Percentiles rank a stretch among this genome's conserved stretches.
Evolutionary conservation across 1,140 invertebrate species (phyloP).

Genomic region (Phenacoccus solenopsis): DNA sequence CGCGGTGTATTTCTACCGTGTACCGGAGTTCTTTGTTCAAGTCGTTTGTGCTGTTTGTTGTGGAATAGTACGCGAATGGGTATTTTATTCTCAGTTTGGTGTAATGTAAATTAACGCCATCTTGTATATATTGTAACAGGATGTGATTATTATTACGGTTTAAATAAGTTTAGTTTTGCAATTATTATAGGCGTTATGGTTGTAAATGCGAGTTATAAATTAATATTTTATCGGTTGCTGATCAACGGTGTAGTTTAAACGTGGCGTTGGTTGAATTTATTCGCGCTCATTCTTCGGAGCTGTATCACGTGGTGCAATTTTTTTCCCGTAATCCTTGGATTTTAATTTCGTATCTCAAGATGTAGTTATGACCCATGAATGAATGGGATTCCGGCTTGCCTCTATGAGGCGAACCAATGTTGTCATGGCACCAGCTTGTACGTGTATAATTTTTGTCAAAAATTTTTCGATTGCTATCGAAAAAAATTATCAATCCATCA

Average conservation of each 20-base stretch:
- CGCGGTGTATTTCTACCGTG: not conserved
- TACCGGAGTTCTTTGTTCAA: constrained; percentile 1
- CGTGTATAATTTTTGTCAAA: constrained; percentile 10
- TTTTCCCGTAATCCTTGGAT: not conserved
- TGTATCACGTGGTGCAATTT: not conserved
- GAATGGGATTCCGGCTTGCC: constrained; percentile 16
- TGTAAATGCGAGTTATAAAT: not conserved
- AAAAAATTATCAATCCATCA: not conserved
- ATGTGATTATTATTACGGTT: constrained; percentile 3
- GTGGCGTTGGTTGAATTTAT: not conserved
- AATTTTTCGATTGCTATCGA: constrained; percentile 7
- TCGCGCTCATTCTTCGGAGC: not conserved
- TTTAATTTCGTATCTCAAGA: not conserved
- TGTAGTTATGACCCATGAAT: constrained; percentile 9
- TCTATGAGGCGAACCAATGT: constrained; percentile 13
- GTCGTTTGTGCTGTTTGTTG: constrained; percentile 1
- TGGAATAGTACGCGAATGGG: not conserved
- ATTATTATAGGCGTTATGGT: not conserved
- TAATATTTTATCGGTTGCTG: not conserved
- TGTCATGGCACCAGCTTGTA: constrained; percentile 15
- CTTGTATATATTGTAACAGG: constrained; percentile 2
- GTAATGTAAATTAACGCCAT: not conserved
- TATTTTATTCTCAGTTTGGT: not conserved
- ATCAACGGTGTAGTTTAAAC: not conserved
- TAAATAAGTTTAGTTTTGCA: not conserved